Base-by-base conservation (phyloP, 2,113 vertebrate species). In the Chaetorhynchus papuensis region DNA sequence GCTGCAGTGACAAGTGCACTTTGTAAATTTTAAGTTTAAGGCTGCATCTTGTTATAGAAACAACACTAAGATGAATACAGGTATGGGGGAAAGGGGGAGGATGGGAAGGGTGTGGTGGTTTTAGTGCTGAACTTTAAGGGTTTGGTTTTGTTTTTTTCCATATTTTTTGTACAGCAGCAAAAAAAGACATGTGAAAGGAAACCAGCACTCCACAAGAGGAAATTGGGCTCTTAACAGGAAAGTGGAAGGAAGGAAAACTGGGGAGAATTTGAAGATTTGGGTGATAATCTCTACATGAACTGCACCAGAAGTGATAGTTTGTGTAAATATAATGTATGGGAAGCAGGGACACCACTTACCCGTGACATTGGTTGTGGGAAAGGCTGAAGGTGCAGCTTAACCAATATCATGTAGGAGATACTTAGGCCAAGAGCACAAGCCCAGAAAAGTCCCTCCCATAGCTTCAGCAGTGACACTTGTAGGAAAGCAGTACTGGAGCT, bases 131-230 rank as follows among this genome's bases (percentile, higher is more conserved):
- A 53, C 10, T 23, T 75, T 10, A 24, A 39, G 39, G 19, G 39
- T 57, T 60, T 24, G 2, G 39, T 39, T 0, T 5, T 39, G 41
- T 28, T 13, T 66, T 39, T 16, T 53, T 14, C 37, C 11, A 6
- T 14, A 21, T 28, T 64, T 68, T 76, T 93, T 57, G 37, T 41
- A 61, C 27, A 77, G 45, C 57, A 80, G 37, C 56, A 59, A 92
- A 90, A 95, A 83, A 95, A 83, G 33, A 23, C 44, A 37, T 3
- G 31, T 76, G 71, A 57, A 65, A 74, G 59, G 86, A 86, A 92
- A 68, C 22, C 15, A 72, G n/a, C 41, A 56, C 49, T 68, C 56
- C 15, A 4, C 45, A 65, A 49, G 56, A 86, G 86, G 83, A 86
- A 88, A 74, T 0, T 8, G 23, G 45, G 70, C 26, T 64, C 17